Conservation (phyloP, 2,888 invertebrate species). For the Alloscopus bannaensis region DNA sequence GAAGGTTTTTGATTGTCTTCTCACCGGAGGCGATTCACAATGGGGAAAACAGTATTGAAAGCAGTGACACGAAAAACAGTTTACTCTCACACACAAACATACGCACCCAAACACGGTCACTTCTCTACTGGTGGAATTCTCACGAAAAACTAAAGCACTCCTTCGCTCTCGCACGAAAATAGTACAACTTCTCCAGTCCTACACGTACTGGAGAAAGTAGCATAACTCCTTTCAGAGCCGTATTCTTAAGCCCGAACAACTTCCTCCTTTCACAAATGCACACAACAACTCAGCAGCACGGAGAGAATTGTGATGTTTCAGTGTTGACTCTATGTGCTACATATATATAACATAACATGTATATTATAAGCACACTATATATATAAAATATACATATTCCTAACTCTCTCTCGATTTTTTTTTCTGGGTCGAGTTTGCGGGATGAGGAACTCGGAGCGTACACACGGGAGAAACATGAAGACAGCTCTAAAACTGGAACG, state of each 20-base stretch:
- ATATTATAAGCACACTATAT: neutral
- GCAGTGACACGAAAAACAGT: too few relatives aligned
- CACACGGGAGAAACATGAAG: conserved; percentile 31
- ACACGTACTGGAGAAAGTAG: conserved; percentile 25
- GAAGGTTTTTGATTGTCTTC: too few relatives aligned
- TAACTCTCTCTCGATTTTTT: conserved; percentile 24
- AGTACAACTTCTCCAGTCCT: too few relatives aligned
- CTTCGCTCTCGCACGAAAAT: too few relatives aligned
- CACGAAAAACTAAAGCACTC: too few relatives aligned
- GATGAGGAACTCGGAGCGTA: conserved; percentile 44
- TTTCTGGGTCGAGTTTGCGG: conserved; percentile 65
- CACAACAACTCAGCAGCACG: too few relatives aligned
- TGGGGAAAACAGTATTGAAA: too few relatives aligned
- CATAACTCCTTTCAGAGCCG: neutral
- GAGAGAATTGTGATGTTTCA: too few relatives aligned
- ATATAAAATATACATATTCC: neutral
- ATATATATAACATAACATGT: neutral
- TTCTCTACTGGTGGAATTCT: too few relatives aligned
- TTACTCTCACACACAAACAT: too few relatives aligned
- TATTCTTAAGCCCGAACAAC: neutral
- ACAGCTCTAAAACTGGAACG: conserved; percentile 39
- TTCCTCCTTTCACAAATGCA: conserved; percentile 45
- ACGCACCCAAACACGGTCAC: too few relatives aligned
- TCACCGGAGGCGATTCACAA: too few relatives aligned
- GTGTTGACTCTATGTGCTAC: neutral